phyloP scores from a whole-genome alignment of 1,140 invertebrate species.

The Heliconius congener region DNA sequence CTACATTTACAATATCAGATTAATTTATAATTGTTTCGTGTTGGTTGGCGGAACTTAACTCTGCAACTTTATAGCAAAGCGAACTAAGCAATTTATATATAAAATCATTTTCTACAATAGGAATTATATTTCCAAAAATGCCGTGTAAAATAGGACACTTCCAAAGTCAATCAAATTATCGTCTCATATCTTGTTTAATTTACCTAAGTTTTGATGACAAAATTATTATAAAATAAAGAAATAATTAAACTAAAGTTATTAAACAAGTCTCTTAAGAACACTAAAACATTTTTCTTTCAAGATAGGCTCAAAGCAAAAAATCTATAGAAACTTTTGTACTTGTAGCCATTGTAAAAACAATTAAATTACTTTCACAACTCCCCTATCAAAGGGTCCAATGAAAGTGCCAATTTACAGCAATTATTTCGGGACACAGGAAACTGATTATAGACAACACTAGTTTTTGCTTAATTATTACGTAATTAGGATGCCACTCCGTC shows the following conservation, averaged over 20 bases:
- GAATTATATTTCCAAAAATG: too few species aligned
- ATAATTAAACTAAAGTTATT: not conserved
- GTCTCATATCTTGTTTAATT: not conserved
- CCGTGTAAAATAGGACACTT: too few species aligned
- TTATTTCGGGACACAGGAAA: slow-evolving; percentile 24
- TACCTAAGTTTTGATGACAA: not conserved
- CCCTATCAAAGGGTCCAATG: slow-evolving; percentile 20
- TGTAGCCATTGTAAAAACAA: not conserved
- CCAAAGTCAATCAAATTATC: too few species aligned
- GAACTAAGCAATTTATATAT: too few species aligned
- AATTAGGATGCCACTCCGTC: slow-evolving; percentile 27
- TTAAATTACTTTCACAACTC: slow-evolving; percentile 10
- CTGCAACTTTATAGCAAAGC: too few species aligned
- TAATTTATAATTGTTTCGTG: too few species aligned
- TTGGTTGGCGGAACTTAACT: too few species aligned
- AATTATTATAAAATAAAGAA: not conserved
- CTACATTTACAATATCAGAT: too few species aligned
- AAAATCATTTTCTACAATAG: too few species aligned
- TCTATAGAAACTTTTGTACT: not conserved
- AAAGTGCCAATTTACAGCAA: slow-evolving; percentile 35
- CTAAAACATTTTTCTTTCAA: not conserved
- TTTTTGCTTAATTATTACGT: slow-evolving; percentile 31
- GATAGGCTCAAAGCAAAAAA: not conserved
- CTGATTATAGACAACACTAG: slow-evolving; percentile 32
- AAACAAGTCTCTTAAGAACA: not conserved